Evolutionary conservation across 2,797 vertebrate species (phyloP).

Genomic region (Anomalospiza imberbis): DNA sequence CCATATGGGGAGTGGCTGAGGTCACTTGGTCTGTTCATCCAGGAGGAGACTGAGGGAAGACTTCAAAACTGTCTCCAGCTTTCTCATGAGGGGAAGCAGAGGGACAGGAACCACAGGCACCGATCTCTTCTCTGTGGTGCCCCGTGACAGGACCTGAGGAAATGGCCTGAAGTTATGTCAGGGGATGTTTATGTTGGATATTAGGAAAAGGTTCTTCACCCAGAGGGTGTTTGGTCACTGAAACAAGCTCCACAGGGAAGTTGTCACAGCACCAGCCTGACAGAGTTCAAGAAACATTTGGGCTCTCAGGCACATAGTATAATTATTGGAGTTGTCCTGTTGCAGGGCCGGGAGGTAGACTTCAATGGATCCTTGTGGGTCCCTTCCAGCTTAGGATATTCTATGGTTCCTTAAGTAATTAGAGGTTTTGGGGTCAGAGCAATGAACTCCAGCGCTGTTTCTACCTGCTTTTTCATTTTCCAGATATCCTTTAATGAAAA

Average conservation of each 20-base stretch:
- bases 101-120: background rate
- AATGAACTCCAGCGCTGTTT: background rate
- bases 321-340: background rate
- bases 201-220: background rate
- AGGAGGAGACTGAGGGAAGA: background rate
- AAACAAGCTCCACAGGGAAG: background rate
- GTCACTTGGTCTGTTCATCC: background rate
- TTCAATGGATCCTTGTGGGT: background rate
- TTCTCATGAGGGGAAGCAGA: background rate
- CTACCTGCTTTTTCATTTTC: background rate
- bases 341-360: background rate
- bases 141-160: background rate
- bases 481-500: conserved; percentile 1
- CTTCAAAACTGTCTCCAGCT: background rate
- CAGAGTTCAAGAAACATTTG: background rate
- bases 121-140: background rate
- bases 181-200: background rate
- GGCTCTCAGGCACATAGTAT: background rate
- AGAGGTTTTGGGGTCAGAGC: background rate
- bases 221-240: background rate
- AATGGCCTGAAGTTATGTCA: background rate
- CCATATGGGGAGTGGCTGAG: background rate
- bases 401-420: background rate
- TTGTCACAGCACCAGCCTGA: background rate
- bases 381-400: background rate